Evolutionary conservation across 2,797 vertebrate species (phyloP).

Genomic region (Pitangus sulphuratus): DNA sequence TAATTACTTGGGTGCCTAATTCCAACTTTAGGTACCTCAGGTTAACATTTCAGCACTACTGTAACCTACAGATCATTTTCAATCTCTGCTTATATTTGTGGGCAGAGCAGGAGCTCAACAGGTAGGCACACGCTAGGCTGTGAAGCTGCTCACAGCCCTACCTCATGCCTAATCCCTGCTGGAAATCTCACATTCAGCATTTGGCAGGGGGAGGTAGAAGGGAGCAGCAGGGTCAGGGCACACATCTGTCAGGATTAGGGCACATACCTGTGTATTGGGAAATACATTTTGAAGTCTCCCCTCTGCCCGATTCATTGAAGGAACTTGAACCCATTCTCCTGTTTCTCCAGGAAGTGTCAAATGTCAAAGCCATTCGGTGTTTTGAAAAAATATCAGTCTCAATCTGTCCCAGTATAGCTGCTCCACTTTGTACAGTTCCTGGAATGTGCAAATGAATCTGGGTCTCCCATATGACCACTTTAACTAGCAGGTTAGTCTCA

Average conservation of each 20-base stretch:
- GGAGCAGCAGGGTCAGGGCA: neutral
- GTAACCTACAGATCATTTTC: neutral
- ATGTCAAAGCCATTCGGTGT: neutral
- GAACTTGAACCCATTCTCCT: slow-evolving; percentile 9
- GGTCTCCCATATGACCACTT: neutral
- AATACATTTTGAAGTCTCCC: neutral
- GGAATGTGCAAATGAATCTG: neutral
- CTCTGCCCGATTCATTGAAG: neutral
- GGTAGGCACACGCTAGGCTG: neutral
- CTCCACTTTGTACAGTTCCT: neutral
- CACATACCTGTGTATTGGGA: neutral
- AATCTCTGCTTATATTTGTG: neutral
- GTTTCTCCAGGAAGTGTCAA: slow-evolving; percentile 3
- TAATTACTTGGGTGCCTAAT: neutral
- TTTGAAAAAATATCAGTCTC: slow-evolving; percentile 11
- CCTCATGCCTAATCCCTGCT: neutral
- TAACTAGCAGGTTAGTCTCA: neutral
- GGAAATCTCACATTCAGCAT: neutral
- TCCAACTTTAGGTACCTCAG: neutral
- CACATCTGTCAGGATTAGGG: neutral
- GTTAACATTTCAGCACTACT: neutral
- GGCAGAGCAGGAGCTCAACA: neutral
- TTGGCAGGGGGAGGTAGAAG: neutral
- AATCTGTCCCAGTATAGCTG: neutral
- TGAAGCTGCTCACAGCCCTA: neutral